A percentile compares a stretch with the other conserved stretches of the same genome.
Conservation (phyloP, 2,888 invertebrate genomes). For the Synanthedon andrenaeformis region DNA sequence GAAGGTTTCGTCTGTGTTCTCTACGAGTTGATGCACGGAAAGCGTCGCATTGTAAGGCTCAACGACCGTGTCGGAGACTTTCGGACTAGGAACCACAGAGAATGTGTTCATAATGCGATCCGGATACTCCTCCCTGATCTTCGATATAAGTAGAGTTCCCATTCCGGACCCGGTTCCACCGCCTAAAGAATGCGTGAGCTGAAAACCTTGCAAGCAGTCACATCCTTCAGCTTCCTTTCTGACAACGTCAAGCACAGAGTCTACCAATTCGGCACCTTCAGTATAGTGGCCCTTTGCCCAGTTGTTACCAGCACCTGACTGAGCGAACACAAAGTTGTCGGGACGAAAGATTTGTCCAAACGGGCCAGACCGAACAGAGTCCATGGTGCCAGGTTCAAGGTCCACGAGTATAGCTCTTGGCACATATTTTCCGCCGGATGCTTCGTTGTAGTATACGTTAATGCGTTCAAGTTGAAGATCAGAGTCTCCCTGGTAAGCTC, state of each 20-base stretch:
- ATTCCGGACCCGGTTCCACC: constrained; percentile 16
- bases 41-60: constrained; percentile 80
- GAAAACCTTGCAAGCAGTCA: constrained; percentile 84
- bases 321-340: constrained; percentile 82
- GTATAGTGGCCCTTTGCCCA: constrained; percentile 76
- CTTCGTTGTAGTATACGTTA: constrained; percentile 75
- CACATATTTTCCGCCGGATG: constrained; percentile 24
- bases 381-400: constrained; percentile 61
- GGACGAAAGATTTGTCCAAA: constrained; percentile 82
- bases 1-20: constrained; percentile 70
- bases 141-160: constrained; percentile 76
- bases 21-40: constrained; percentile 79
- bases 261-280: constrained; percentile 82
- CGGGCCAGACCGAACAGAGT: constrained; percentile 79
- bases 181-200: constrained; percentile 74
- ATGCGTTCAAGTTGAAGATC: constrained; percentile 74
- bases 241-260: constrained; percentile 79
- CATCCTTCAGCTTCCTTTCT: constrained; percentile 83
- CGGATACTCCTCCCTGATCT: constrained; percentile 84
- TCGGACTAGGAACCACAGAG: constrained; percentile 77
- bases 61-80: constrained; percentile 64
- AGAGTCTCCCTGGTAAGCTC: constrained; percentile 69
- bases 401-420: constrained; percentile 6
- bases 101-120: constrained; percentile 82
- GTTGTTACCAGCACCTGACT: constrained; percentile 18